These are phyloP conservation scores for Zaprionus capensis DNA, from an alignment of 1,140 invertebrate genomes.

Conservation along the genomic window DNA sequence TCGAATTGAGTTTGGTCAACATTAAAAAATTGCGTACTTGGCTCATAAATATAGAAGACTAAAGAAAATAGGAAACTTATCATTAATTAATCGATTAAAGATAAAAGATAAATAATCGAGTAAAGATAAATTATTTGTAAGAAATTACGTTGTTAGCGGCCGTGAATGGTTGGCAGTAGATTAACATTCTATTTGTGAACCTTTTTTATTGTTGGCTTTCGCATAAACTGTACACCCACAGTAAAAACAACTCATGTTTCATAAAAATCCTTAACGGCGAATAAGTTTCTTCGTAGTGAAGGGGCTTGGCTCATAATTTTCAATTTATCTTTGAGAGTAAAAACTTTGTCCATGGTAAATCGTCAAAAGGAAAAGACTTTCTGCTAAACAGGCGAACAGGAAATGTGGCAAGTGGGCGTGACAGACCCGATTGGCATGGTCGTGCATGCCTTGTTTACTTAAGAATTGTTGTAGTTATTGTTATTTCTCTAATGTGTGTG, in stretches of 20 bases:
- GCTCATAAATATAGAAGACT: background rate
- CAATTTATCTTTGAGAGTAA: constrained; percentile 54
- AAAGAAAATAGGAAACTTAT: too few species aligned
- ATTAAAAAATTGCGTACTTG: background rate
- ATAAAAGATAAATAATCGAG: background rate
- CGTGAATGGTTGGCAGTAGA: background rate
- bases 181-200: constrained; percentile 51
- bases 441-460: constrained; percentile 18
- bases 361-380: constrained; percentile 8
- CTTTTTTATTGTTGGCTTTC: constrained; percentile 25
- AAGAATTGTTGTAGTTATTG: constrained; percentile 21
- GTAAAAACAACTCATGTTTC: constrained; percentile 45
- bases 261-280: constrained; percentile 65
- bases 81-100: background rate
- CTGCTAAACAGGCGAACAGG: background rate
- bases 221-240: constrained; percentile 25
- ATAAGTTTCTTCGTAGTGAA: constrained; percentile 24
- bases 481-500: constrained; percentile 9
- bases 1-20: constrained; percentile 44
- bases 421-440: constrained; percentile 11
- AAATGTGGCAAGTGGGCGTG: background rate
- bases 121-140: background rate
- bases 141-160: background rate
- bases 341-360: constrained; percentile 25
- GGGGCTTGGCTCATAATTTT: constrained; percentile 57